A percentile compares a stretch with the other conserved stretches of the same genome.
phyloP scores from a whole-genome alignment of 2,113 vertebrate genomes.

The Neoarius graeffei region DNA sequence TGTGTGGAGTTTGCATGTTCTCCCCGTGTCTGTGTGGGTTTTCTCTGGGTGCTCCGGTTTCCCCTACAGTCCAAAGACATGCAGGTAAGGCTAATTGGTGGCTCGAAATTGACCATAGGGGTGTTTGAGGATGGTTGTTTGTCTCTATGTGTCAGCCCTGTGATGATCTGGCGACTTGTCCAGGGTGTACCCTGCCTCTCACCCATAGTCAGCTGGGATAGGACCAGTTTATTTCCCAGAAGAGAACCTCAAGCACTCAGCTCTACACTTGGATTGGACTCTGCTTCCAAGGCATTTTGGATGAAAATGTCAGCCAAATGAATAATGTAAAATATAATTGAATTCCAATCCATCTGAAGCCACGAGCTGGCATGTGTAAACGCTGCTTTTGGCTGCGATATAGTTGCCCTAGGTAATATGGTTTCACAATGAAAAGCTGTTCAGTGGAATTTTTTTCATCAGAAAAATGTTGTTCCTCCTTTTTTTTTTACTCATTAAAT shows the following conservation, averaged over 20 bases:
- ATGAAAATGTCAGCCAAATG: not conserved
- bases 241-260: not conserved
- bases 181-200: too few species aligned
- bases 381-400: conserved; percentile 14
- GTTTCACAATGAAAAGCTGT: not conserved
- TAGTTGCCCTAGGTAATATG: conserved; percentile 26
- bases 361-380: not conserved
- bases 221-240: not conserved
- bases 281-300: not conserved
- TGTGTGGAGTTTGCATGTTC: too few species aligned
- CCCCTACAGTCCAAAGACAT: too few species aligned
- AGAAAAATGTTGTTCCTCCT: not conserved
- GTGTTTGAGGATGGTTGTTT: too few species aligned
- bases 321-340: conserved; percentile 48
- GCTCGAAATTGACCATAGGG: too few species aligned
- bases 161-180: too few species aligned
- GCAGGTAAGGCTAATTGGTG: too few species aligned
- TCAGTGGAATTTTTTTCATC: not conserved
- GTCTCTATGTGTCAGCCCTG: too few species aligned
- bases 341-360: conserved; percentile 57
- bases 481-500: conserved; percentile 26
- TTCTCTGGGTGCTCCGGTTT: too few species aligned
- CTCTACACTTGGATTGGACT: not conserved
- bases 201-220: too few species aligned
- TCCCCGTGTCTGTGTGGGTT: too few species aligned